A percentile compares a stretch with the other conserved stretches of the same genome.
phyloP scores from a whole-genome alignment of 2,888 invertebrate genomes.

The Morpho achilles region DNA sequence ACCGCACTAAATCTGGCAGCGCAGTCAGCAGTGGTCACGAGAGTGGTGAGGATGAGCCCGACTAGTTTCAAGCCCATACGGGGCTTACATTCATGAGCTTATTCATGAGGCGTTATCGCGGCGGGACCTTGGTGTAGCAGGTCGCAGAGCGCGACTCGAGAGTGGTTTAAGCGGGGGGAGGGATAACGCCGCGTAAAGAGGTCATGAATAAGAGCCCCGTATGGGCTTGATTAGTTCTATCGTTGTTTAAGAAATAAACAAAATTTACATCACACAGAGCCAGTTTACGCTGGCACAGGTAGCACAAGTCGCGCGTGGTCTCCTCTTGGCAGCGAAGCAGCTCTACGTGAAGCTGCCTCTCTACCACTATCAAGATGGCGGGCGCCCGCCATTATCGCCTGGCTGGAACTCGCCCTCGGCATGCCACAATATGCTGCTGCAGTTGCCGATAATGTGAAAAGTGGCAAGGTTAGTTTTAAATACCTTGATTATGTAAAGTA shows the following conservation, averaged over 20 bases:
- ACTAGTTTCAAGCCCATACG: too few species aligned
- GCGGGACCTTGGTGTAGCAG: too few species aligned
- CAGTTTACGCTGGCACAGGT: slow-evolving; percentile 68
- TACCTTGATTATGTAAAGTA: too few species aligned
- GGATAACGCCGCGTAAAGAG: too few species aligned
- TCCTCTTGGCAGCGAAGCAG: slow-evolving; percentile 86
- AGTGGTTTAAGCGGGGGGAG: too few species aligned
- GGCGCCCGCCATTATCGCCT: slow-evolving; percentile 94
- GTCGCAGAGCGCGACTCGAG: too few species aligned
- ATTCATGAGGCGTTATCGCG: too few species aligned
- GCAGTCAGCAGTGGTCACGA: slow-evolving; percentile 82
- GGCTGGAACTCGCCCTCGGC: slow-evolving; percentile 95
- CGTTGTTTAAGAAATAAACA: too few species aligned
- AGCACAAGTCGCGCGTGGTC: slow-evolving; percentile 81
- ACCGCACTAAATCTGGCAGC: slow-evolving; percentile 87
- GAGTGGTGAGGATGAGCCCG: slow-evolving; percentile 67
- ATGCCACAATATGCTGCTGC: slow-evolving; percentile 96
- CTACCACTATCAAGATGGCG: slow-evolving; percentile 95
- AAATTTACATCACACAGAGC: slow-evolving; percentile 44
- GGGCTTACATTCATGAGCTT: too few species aligned
- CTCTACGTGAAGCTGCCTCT: slow-evolving; percentile 90
- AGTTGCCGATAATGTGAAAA: slow-evolving; percentile 96
- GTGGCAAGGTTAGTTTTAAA: slow-evolving; percentile 86
- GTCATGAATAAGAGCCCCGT: too few species aligned
- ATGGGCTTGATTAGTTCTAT: too few species aligned